Base-by-base conservation (phyloP, 2,888 invertebrate species). In the Drosophila kokeensis region DNA sequence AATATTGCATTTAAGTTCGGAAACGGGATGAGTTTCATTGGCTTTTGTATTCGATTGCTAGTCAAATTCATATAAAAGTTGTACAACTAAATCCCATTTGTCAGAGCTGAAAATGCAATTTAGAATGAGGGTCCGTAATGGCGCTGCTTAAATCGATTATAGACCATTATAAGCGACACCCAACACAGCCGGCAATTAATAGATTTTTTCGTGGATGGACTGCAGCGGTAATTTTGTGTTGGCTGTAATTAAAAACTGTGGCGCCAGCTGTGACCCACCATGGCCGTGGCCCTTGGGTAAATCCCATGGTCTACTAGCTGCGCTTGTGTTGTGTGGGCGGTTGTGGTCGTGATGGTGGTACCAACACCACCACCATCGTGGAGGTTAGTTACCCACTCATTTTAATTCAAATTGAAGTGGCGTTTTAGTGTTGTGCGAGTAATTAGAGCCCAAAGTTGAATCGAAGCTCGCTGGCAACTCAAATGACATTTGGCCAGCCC, bases 321-420 rank as follows among this genome's bases (percentile, higher is more conserved):
- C 21, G n/a, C 36, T 29, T 27, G n/a, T 55, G 45, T 27, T 45
- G 8, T 10, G 13, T 15, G n/a, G 11, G 18, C 1, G 27, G 10
- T 27, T n/a, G 50, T 10, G 30, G 32, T 30, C 32, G 8, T n/a
- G 52, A 0, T 0, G 8, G 18, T 21, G 32, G 21, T n/a, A n/a
- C n/a, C n/a, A n/a, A n/a, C n/a, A n/a, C n/a, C n/a, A n/a, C n/a
- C n/a, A n/a, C n/a, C n/a, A n/a, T n/a, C 32, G 1, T 13, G 21
- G 53, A 49, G 53, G 49, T 50, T 40, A 8, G 58, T 29, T 67
- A 29, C 49, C 64, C 79, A 79, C 82, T 84, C 85, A 86, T 82
- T 86, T 87, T 75, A 86, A 86, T 89, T 87, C 85, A 84, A 86
- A 84, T 85, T 89, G 82, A 87, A 86, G 87, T 86, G 85, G 87